Base-by-base conservation (phyloP, 1,140 invertebrate species). In the Drosophila lowei region DNA sequence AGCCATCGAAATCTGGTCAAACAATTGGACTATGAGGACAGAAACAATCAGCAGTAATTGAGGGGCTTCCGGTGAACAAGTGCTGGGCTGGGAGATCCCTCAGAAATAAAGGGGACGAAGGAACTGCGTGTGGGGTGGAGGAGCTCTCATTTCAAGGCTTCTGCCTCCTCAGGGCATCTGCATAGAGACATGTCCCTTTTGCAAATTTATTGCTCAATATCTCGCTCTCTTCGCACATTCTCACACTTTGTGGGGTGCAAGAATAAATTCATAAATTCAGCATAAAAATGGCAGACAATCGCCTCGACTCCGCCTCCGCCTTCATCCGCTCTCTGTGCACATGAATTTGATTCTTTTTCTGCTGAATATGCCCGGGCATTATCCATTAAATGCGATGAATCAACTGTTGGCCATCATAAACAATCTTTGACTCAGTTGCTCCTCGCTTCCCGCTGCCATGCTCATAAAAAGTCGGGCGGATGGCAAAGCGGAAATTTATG, bases 371-470 rank as follows among this genome's bases (percentile, higher is more conserved):
- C 73, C 58, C 47, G 42, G 70, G 81, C 77, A 72, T 81, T 88
- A 88, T 78, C 83, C 83, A 88, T 86, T 86, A 88, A 86, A 86
- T 78, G 56, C 78, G 70, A 86, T 86, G 81, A 88, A 86, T 86
- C 81, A 86, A 88, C 78, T 81, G 77, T 77, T 85, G 80, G 67
- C 81, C 63, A 63, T 58, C 81, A 84, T 86, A 85, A 85, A 85
- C 77, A 79, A 86, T 88, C 83, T 86, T 86, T 76, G 77, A 62
- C 83, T 77, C 61, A 57, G 64, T 70, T 56, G 54, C 60, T 34
- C 13, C 41, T 44, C 25, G 23, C 23, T 25, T 25, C 23, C 23
- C 23, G 23, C 5, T 28, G 6, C 25, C 47, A 34, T 7, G 41
- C 77, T 77, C 80, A 80, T 86, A 85, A 84, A 79, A 85, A 64